These are phyloP conservation scores for Pempheris klunzingeri DNA, from an alignment of 2,797 vertebrate species.

Conservation along the genomic window DNA sequence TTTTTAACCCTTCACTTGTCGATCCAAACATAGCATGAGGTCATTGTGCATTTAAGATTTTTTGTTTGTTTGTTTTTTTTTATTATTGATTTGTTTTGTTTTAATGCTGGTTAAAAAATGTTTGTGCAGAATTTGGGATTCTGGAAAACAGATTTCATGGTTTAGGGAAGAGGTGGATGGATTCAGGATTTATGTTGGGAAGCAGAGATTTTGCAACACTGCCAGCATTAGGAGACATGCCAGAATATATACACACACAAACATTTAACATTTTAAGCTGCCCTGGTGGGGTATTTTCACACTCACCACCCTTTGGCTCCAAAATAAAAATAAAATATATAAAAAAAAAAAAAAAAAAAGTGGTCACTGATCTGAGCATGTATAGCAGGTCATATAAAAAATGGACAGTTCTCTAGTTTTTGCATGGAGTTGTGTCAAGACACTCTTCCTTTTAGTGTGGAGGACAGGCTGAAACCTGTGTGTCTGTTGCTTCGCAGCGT, in stretches of 20 bases:
- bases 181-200: slow-evolving; percentile 72
- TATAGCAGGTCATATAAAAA: slow-evolving; percentile 34
- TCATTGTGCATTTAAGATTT: slow-evolving; percentile 20
- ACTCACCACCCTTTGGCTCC: slow-evolving; percentile 42
- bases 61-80: slow-evolving; percentile 17
- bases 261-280: slow-evolving; percentile 60
- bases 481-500: slow-evolving; percentile 41
- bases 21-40: slow-evolving; percentile 39
- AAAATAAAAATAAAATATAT: slow-evolving; percentile 31
- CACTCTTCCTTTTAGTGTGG: slow-evolving; percentile 29
- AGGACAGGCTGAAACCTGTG: slow-evolving; percentile 52
- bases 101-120: slow-evolving; percentile 35
- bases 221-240: slow-evolving; percentile 65
- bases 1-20: slow-evolving; percentile 48
- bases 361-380: slow-evolving; percentile 28
- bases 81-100: too few species aligned
- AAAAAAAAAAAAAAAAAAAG: background rate
- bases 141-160: slow-evolving; percentile 67
- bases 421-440: slow-evolving; percentile 16
- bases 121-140: slow-evolving; percentile 44
- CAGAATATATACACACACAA: slow-evolving; percentile 63
- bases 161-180: slow-evolving; percentile 65
- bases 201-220: slow-evolving; percentile 64
- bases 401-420: slow-evolving; percentile 31
- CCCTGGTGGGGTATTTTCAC: slow-evolving; percentile 52